Evolutionary conservation across 2,113 vertebrate species (phyloP).

Genomic region (Falco punctatus): DNA sequence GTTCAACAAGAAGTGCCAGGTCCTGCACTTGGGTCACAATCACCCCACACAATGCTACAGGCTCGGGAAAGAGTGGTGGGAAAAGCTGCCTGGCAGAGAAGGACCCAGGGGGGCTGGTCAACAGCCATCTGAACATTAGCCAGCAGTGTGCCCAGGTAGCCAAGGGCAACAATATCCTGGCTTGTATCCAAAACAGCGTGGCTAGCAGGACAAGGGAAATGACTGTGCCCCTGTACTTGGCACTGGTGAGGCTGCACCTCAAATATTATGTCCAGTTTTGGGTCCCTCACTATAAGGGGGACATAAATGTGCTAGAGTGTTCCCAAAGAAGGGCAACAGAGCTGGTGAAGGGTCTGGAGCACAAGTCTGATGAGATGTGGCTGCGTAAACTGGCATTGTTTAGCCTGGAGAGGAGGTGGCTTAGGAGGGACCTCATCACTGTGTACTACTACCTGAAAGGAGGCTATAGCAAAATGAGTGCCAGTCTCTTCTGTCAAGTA

Average conservation of each 20-base stretch:
- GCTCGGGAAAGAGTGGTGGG: neutral
- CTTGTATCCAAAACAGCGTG: neutral
- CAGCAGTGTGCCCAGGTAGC: neutral
- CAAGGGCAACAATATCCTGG: neutral
- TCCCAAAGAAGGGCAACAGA: neutral
- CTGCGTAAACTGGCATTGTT: neutral
- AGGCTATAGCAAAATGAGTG: too few relatives aligned
- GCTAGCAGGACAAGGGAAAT: neutral
- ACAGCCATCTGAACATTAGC: neutral
- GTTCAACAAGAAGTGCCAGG: neutral
- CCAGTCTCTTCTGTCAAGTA: neutral
- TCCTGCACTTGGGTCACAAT: neutral
- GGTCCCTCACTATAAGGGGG: too few relatives aligned
- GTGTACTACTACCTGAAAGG: too few relatives aligned
- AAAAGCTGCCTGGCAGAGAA: neutral
- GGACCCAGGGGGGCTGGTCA: neutral
- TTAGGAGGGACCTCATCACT: fast-evolving
- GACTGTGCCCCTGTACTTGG: neutral
- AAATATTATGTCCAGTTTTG: neutral
- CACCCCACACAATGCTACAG: fast-evolving
- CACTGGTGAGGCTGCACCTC: neutral
- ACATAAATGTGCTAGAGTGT: neutral
- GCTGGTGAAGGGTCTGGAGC: neutral
- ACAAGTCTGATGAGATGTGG: neutral
- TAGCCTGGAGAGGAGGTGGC: neutral